Conservation (phyloP, 2,113 vertebrate genomes). For the Hippolais icterina region DNA sequence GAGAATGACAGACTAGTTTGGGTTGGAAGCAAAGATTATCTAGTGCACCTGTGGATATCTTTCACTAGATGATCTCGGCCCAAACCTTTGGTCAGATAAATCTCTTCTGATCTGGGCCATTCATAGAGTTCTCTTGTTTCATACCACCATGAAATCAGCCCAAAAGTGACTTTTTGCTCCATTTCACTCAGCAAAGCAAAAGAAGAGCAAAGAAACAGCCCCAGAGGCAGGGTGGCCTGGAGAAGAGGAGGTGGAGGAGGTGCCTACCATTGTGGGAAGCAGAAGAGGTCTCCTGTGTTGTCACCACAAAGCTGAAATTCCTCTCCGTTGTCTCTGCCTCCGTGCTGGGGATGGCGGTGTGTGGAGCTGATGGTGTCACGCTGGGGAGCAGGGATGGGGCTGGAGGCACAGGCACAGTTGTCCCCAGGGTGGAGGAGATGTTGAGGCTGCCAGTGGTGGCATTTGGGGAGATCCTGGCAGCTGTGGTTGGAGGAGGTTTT, state of each 20-base stretch:
- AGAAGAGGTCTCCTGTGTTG: constrained; percentile 65
- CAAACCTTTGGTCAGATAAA: not conserved
- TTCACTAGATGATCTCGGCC: not conserved
- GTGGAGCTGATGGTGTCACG: not conserved
- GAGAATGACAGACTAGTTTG: not conserved
- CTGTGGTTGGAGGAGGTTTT: constrained; percentile 23
- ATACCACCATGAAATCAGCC: accelerated
- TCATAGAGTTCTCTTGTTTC: not conserved
- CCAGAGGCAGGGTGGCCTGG: not conserved
- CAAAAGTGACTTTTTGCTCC: accelerated
- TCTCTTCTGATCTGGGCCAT: not conserved
- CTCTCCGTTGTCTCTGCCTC: constrained; percentile 1
- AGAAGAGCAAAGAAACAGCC: not conserved
- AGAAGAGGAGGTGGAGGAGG: not conserved
- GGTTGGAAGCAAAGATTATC: not conserved
- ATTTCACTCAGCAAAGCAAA: not conserved
- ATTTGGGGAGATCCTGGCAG: constrained; percentile 24
- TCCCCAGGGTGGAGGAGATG: constrained; percentile 43
- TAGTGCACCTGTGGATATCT: not conserved
- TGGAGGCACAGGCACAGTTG: not conserved
- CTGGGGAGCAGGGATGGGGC: constrained; percentile 43
- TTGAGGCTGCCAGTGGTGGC: constrained; percentile 44
- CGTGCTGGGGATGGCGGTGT: not conserved
- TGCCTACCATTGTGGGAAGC: constrained; percentile 66
- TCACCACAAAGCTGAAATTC: constrained; percentile 60